Evolutionary conservation across 1,140 invertebrate species (phyloP).

Genomic region (Calephelis nemesis): DNA sequence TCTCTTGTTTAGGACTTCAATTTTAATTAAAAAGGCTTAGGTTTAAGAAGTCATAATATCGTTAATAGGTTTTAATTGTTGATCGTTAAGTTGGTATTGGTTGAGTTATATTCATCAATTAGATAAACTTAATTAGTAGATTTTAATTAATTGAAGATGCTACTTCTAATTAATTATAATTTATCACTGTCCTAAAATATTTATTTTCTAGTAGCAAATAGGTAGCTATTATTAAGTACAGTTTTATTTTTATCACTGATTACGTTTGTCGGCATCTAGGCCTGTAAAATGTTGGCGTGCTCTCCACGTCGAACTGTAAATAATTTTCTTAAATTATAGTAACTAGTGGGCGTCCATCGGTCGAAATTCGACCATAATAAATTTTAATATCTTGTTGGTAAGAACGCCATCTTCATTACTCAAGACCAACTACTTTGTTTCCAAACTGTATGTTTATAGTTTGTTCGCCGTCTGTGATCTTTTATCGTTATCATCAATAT

Average conservation of each 20-base stretch:
- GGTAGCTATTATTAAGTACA: neutral
- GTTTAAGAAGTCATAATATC: neutral
- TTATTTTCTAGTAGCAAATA: neutral
- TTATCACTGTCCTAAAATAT: neutral
- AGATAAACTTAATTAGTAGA: constrained; percentile 8
- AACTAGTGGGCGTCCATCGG: too few species aligned
- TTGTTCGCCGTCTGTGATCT: too few species aligned
- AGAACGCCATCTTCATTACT: too few species aligned
- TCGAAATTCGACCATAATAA: too few species aligned
- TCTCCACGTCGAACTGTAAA: too few species aligned
- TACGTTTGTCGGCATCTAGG: neutral
- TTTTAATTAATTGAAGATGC: neutral
- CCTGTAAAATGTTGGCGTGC: too few species aligned
- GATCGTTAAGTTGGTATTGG: neutral
- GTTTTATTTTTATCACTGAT: neutral
- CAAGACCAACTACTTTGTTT: too few species aligned
- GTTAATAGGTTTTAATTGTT: constrained; percentile 4
- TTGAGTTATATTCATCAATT: constrained; percentile 4
- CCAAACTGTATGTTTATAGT: too few species aligned
- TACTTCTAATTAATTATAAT: neutral
- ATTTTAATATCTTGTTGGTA: too few species aligned
- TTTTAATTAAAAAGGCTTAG: neutral
- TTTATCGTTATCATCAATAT: too few species aligned
- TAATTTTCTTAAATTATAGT: too few species aligned
- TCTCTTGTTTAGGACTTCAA: too few species aligned